phyloP scores from a whole-genome alignment of 2,113 vertebrate genomes.

The Pollachius pollachius region DNA sequence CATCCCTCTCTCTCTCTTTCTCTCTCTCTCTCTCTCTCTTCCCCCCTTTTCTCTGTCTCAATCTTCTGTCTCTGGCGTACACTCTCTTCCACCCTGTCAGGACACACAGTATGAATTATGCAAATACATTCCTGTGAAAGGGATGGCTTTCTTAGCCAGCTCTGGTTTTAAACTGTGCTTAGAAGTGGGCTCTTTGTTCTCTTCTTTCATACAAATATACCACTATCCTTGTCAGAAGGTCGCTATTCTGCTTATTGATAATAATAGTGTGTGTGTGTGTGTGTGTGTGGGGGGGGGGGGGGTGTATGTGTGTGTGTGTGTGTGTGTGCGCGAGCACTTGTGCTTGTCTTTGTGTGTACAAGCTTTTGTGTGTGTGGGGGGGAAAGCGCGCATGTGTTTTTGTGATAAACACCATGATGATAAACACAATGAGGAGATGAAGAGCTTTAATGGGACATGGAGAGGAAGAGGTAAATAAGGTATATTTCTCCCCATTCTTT shows the following conservation, averaged over 20 bases:
- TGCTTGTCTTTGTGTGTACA: too few relatives aligned
- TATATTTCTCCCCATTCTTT: too few relatives aligned
- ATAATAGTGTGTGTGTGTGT: conserved; percentile 11
- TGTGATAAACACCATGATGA: too few relatives aligned
- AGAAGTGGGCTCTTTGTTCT: conserved; percentile 65
- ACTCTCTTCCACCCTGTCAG: conserved; percentile 29
- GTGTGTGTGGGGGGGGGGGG: conserved; percentile 11
- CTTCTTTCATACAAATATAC: conserved; percentile 63
- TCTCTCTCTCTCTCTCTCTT: not conserved
- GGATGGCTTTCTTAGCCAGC: conserved; percentile 67
- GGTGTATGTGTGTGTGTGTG: not conserved
- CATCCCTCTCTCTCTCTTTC: conserved; percentile 13
- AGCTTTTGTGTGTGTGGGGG: too few relatives aligned
- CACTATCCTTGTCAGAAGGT: conserved; percentile 63
- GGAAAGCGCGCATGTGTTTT: too few relatives aligned
- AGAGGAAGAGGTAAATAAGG: not conserved
- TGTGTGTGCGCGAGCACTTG: too few relatives aligned
- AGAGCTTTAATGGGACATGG: not conserved
- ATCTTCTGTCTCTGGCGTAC: conserved; percentile 1
- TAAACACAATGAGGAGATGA: not conserved
- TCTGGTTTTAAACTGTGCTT: conserved; percentile 67
- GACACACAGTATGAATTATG: conserved; percentile 70
- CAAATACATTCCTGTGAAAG: conserved; percentile 67
- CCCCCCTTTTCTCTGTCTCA: not conserved
- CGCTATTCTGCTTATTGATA: conserved; percentile 51